Percentiles rank a stretch among this genome's conserved stretches.
Evolutionary conservation across 2,113 vertebrate genomes (phyloP).

Genomic region (Tylochromis polylepis): DNA sequence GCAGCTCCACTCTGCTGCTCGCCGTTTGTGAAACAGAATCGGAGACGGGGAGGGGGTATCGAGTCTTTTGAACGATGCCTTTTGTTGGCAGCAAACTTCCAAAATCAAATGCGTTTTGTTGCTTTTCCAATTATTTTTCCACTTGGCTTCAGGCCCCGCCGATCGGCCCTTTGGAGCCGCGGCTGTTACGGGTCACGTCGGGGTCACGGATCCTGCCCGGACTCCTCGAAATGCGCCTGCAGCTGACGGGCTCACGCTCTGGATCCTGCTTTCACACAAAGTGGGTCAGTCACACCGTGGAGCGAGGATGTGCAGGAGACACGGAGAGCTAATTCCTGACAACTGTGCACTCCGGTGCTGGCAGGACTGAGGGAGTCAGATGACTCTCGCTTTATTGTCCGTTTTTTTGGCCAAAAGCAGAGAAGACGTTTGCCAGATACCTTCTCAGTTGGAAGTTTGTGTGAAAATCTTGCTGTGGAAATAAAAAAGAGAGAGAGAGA

Average conservation of each 20-base stretch:
- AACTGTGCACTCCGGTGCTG: neutral
- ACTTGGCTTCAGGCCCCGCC: neutral
- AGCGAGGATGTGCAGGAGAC: neutral
- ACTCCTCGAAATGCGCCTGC: neutral
- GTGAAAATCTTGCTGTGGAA: conserved; percentile 11
- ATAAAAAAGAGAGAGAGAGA: neutral
- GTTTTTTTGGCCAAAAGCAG: neutral
- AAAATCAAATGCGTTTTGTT: neutral
- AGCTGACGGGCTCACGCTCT: neutral
- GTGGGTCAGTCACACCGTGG: neutral
- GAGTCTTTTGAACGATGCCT: neutral
- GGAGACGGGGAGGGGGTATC: too few relatives aligned
- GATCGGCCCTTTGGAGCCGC: neutral
- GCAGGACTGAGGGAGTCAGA: neutral
- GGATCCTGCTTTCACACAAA: neutral
- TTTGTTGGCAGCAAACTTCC: neutral
- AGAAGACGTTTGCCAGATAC: neutral
- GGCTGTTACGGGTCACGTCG: neutral
- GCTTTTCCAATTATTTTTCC: neutral
- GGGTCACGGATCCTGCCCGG: neutral
- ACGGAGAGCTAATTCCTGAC: neutral
- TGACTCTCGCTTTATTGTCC: neutral
- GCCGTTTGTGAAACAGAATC: neutral
- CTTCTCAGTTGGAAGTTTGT: neutral
- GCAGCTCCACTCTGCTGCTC: neutral